Percentiles rank a stretch among this genome's conserved stretches.
These are phyloP conservation scores for Drosophila ambigua DNA, from an alignment of 1,140 invertebrate genomes.

Conservation along the genomic window DNA sequence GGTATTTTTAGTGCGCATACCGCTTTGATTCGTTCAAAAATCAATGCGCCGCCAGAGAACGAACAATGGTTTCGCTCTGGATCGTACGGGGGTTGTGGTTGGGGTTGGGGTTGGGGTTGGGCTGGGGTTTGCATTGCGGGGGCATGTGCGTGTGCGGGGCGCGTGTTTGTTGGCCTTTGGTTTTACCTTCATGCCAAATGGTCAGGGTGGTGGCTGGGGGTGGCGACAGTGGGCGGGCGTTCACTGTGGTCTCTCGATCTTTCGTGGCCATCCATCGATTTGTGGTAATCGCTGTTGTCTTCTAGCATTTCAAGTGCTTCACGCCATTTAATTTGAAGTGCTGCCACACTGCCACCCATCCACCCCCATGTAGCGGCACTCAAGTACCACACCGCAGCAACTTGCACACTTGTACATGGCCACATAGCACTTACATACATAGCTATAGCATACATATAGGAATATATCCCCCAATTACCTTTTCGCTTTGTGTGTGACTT, in stretches of 20 bases:
- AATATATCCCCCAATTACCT: conserved; percentile 26
- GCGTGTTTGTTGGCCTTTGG: conserved; percentile 68
- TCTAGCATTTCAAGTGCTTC: conserved; percentile 43
- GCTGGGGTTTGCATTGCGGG: neutral
- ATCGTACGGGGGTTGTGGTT: neutral
- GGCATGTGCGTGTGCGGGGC: conserved; percentile 43
- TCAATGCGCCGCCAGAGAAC: conserved; percentile 66
- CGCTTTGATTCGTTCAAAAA: conserved; percentile 82
- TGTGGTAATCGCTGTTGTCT: conserved; percentile 66
- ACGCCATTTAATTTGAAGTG: conserved; percentile 74
- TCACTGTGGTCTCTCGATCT: conserved; percentile 20
- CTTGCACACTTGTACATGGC: conserved; percentile 17
- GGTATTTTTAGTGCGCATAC: conserved; percentile 82
- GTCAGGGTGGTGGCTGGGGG: neutral
- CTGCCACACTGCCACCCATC: conserved; percentile 30
- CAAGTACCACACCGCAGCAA: conserved; percentile 17
- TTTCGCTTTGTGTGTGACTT: conserved; percentile 8
- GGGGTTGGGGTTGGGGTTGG: neutral
- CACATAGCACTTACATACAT: neutral
- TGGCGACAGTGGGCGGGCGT: conserved; percentile 11
- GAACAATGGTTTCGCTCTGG: conserved; percentile 33
- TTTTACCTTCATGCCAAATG: conserved; percentile 41
- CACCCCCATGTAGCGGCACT: conserved; percentile 3
- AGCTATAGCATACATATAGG: no score
- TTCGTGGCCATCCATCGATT: conserved; percentile 35